These are phyloP conservation scores for Crocallis elinguaria DNA, from an alignment of 2,888 invertebrate species.

Conservation along the genomic window DNA sequence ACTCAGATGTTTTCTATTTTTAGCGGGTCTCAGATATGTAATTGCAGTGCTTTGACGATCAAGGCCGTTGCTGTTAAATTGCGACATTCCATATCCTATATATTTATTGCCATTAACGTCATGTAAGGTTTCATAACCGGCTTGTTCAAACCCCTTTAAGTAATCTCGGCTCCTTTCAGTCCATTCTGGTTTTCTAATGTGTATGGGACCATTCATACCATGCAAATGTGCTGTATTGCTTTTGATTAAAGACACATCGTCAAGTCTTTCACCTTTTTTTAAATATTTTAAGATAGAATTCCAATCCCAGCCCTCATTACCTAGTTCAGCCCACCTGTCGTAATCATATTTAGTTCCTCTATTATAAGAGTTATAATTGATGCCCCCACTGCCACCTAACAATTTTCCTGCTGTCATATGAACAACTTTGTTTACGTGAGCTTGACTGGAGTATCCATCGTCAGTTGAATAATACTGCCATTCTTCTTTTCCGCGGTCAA, in stretches of 20 bases:
- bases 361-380: neutral
- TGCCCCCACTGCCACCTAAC: no score
- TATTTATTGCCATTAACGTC: constrained; percentile 18
- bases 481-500: no score
- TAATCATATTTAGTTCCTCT: neutral
- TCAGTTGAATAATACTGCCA: no score
- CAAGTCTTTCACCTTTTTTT: neutral
- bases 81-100: constrained; percentile 9
- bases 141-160: constrained; percentile 22
- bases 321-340: neutral
- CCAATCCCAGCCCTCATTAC: constrained; percentile 1
- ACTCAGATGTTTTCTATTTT: constrained; percentile 20
- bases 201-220: neutral
- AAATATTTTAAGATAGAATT: neutral
- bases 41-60: constrained; percentile 29
- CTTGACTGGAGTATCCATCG: no score
- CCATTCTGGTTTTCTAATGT: neutral
- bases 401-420: no score
- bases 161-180: constrained; percentile 9
- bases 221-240: neutral
- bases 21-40: constrained; percentile 21
- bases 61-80: constrained; percentile 16
- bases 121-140: constrained; percentile 23
- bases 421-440: no score
- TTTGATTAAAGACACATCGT: neutral